Conservation (phyloP, 2,797 vertebrate species). For the Loris lydekkerianus region DNA sequence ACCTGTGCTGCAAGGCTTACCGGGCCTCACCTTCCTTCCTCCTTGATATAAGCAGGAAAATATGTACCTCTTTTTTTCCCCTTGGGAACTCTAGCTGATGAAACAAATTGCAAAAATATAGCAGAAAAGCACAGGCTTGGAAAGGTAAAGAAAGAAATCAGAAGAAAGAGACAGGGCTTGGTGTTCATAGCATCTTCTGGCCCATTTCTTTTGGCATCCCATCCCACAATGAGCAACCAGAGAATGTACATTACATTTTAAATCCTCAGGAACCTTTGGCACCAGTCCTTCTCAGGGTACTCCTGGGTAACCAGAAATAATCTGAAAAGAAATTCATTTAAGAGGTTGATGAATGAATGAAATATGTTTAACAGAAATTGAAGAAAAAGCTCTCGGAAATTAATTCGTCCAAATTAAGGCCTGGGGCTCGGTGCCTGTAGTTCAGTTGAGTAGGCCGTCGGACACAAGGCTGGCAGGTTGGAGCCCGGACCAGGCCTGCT, state of each 20-base stretch:
- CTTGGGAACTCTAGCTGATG: not conserved
- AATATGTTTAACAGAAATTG: not conserved
- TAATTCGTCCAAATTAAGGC: not conserved
- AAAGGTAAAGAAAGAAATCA: not conserved
- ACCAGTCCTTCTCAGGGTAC: not conserved
- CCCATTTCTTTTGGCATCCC: not conserved
- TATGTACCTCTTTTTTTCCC: not conserved
- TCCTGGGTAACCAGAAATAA: not conserved
- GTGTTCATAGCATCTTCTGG: not conserved
- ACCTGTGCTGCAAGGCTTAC: too few species aligned
- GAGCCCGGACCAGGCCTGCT: too few species aligned
- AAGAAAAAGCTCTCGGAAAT: not conserved
- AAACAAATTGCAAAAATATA: not conserved
- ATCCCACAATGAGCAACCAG: not conserved
- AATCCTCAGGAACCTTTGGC: not conserved
- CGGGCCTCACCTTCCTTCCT: not conserved
- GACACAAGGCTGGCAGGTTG: too few species aligned
- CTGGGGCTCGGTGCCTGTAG: too few species aligned
- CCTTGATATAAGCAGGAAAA: conserved; percentile 20
- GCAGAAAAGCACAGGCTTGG: not conserved
- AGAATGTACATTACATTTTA: not conserved
- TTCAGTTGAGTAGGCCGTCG: too few species aligned
- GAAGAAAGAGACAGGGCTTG: not conserved
- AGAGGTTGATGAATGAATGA: not conserved
- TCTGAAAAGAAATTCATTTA: conserved; percentile 6